Evolutionary conservation across 2,113 vertebrate genomes (phyloP).

Genomic region (Malurus alboscapulatus): DNA sequence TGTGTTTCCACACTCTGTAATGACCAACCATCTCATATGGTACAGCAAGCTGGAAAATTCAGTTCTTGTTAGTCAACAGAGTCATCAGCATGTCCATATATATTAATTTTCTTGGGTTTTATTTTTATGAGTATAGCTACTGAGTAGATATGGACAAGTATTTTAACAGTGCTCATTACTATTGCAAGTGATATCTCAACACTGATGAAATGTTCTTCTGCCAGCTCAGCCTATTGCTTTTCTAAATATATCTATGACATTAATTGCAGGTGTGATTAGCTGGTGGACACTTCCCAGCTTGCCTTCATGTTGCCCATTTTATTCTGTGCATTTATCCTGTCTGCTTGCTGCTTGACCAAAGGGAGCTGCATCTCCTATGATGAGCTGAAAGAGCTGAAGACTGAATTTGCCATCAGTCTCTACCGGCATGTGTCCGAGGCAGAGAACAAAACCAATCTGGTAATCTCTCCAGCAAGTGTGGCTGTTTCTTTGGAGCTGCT

Average conservation of each 20-base stretch:
- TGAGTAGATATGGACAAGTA: not conserved
- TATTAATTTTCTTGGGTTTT: not conserved
- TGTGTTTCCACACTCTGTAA: fast-evolving
- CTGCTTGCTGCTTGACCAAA: slow-evolving; percentile 60
- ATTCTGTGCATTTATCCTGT: slow-evolving; percentile 65
- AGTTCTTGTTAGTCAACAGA: not conserved
- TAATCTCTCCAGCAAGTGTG: slow-evolving; percentile 81
- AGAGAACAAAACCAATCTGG: slow-evolving; percentile 79
- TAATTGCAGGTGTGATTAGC: slow-evolving; percentile 27
- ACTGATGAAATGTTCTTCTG: not conserved
- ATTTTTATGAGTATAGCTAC: not conserved
- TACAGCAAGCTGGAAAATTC: not conserved
- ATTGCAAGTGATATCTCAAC: not conserved
- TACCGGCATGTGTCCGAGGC: slow-evolving; percentile 67
- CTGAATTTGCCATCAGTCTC: slow-evolving; percentile 79
- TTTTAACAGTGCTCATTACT: not conserved
- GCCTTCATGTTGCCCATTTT: slow-evolving; percentile 70
- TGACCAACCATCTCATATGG: not conserved
- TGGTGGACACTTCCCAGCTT: not conserved
- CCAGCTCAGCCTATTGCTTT: not conserved
- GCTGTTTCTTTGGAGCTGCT: slow-evolving; percentile 82
- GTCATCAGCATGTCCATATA: not conserved
- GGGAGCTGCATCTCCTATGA: slow-evolving; percentile 64
- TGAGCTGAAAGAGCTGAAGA: slow-evolving; percentile 75
- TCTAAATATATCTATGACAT: not conserved